Percentiles rank a stretch among this genome's conserved stretches.
Evolutionary conservation across 2,797 vertebrate genomes (phyloP).

Genomic region (Cephalopachus bancanus): DNA sequence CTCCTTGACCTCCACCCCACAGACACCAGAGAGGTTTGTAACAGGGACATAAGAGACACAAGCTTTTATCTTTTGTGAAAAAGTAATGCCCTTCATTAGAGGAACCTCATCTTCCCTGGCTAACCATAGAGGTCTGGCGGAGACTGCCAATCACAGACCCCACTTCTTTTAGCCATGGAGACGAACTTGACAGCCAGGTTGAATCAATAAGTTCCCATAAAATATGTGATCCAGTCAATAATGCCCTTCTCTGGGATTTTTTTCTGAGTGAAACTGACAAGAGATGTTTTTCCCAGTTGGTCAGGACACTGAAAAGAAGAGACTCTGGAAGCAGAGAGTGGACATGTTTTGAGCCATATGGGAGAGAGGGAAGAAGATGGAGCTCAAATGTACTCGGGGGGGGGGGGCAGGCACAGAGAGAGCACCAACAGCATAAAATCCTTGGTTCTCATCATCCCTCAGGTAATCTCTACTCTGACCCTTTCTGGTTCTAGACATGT

Average conservation of each 20-base stretch:
- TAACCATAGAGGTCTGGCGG: background rate
- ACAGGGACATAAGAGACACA: background rate
- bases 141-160: background rate
- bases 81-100: background rate
- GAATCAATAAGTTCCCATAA: background rate
- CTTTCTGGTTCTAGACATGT: background rate
- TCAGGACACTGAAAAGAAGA: slow-evolving; percentile 27
- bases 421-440: background rate
- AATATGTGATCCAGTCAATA: slow-evolving; percentile 1
- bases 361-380: rapidly evolving
- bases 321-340: background rate
- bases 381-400: background rate
- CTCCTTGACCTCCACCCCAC: background rate
- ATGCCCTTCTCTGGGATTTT: background rate
- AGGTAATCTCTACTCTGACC: background rate
- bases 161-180: background rate
- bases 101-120: background rate
- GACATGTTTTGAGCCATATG: background rate
- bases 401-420: background rate
- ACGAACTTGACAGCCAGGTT: background rate
- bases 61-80: background rate
- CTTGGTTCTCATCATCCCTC: background rate
- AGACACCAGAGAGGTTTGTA: background rate
- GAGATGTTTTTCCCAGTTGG: background rate
- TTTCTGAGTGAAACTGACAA: background rate